Evolutionary conservation across 2,888 invertebrate genomes (phyloP).

Genomic region (Microplitis manilae): DNA sequence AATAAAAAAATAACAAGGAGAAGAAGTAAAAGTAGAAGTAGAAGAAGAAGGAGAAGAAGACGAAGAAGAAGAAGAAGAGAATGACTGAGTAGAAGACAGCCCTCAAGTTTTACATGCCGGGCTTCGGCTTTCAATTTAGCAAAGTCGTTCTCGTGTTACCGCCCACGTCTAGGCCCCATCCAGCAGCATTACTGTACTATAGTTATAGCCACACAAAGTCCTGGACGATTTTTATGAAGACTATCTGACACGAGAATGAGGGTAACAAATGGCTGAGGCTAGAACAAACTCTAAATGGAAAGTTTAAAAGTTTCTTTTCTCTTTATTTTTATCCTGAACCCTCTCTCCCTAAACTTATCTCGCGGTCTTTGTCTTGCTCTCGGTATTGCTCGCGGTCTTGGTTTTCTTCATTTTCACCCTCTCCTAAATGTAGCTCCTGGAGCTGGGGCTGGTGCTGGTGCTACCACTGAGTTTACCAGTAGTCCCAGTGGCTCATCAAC

Average conservation of each 20-base stretch:
- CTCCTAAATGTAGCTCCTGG: not conserved
- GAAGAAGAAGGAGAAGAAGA: not conserved
- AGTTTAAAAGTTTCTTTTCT: constrained; percentile 27
- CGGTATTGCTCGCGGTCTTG: no score
- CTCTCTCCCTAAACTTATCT: no score
- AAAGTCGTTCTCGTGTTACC: constrained; percentile 34
- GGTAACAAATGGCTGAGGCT: constrained; percentile 33
- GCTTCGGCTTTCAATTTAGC: constrained; percentile 35
- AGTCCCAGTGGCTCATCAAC: constrained; percentile 40
- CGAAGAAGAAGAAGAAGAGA: not conserved
- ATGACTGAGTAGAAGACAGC: constrained; percentile 10
- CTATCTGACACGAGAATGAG: constrained; percentile 35
- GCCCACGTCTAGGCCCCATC: constrained; percentile 4
- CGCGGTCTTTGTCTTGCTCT: no score
- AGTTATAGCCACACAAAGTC: not conserved
- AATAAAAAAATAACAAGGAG: not conserved
- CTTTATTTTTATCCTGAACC: no score
- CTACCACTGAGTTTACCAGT: constrained; percentile 1
- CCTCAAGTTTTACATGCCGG: constrained; percentile 16
- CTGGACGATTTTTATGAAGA: constrained; percentile 35
- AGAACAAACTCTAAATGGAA: constrained; percentile 34
- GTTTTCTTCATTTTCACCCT: constrained; percentile 2
- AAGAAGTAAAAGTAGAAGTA: not conserved
- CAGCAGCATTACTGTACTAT: constrained; percentile 4
- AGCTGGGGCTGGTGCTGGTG: not conserved